A percentile compares a stretch with the other conserved stretches of the same genome.
Conservation (phyloP, 2,797 vertebrate genomes). For the Poecilia gillii region DNA sequence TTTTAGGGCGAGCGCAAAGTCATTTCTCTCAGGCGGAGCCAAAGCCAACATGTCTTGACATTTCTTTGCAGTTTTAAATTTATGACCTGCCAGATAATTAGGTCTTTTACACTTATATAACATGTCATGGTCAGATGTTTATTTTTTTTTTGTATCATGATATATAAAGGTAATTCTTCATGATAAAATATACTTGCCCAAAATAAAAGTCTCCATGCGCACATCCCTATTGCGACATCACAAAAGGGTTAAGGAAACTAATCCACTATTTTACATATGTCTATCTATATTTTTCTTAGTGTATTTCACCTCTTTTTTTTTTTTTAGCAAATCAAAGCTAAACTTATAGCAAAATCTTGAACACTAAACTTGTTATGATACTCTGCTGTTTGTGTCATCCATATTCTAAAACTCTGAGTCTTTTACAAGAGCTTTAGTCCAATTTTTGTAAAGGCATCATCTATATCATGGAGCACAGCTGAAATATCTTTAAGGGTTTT, state of each 20-base stretch:
- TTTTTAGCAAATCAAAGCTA: too few relatives aligned
- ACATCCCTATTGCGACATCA: background rate
- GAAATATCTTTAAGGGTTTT: background rate
- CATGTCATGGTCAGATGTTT: background rate
- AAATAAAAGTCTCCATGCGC: background rate
- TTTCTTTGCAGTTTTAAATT: background rate
- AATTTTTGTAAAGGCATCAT: background rate
- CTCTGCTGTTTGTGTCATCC: background rate
- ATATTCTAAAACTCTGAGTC: background rate
- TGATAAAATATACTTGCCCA: background rate
- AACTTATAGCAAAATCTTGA: background rate
- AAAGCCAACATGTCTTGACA: background rate
- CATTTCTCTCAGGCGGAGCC: background rate
- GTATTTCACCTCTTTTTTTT: background rate
- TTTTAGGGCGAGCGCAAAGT: background rate
- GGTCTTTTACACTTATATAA: background rate
- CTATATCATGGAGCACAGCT: background rate
- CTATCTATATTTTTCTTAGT: background rate
- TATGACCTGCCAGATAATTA: background rate
- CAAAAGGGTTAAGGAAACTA: background rate
- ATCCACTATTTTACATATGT: slow-evolving; percentile 9
- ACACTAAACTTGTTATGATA: background rate
- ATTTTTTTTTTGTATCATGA: background rate
- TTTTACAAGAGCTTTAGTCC: background rate
- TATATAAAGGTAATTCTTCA: slow-evolving; percentile 10